phyloP scores from a whole-genome alignment of 2,797 vertebrate genomes.

The Argyrosomus regius region DNA sequence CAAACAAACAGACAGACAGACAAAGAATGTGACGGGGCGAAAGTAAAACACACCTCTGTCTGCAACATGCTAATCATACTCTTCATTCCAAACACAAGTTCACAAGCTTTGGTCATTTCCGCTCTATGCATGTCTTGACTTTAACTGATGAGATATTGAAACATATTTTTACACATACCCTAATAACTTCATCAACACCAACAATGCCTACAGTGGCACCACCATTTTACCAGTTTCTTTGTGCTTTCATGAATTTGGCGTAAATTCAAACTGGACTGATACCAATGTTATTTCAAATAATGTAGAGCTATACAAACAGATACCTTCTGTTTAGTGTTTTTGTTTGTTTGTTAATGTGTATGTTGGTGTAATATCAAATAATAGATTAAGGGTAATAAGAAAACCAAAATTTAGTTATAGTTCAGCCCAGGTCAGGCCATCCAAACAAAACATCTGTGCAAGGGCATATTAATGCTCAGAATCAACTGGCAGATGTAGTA shows the following conservation, averaged over 20 bases:
- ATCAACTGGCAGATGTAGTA: neutral
- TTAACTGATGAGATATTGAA: neutral
- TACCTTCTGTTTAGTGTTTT: neutral
- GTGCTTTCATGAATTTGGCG: neutral
- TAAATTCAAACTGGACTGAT: neutral
- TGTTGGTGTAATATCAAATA: neutral
- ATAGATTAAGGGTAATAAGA: neutral
- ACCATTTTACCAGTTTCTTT: neutral
- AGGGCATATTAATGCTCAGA: neutral
- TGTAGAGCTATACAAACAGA: neutral
- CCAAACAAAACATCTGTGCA: neutral
- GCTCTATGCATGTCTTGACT: neutral
- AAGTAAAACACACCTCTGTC: constrained; percentile 41
- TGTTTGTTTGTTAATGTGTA: neutral
- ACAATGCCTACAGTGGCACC: neutral
- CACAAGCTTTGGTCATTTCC: constrained; percentile 26
- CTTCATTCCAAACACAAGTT: constrained; percentile 49
- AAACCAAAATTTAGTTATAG: neutral
- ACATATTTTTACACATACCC: neutral
- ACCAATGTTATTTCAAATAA: neutral
- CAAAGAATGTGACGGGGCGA: constrained; percentile 23
- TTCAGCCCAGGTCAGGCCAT: too few relatives aligned
- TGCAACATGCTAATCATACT: constrained; percentile 47
- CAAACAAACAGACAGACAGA: constrained; percentile 43
- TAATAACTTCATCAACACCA: neutral